phyloP scores from a whole-genome alignment of 1,140 invertebrate genomes.

The Drosophila equinoxialis region DNA sequence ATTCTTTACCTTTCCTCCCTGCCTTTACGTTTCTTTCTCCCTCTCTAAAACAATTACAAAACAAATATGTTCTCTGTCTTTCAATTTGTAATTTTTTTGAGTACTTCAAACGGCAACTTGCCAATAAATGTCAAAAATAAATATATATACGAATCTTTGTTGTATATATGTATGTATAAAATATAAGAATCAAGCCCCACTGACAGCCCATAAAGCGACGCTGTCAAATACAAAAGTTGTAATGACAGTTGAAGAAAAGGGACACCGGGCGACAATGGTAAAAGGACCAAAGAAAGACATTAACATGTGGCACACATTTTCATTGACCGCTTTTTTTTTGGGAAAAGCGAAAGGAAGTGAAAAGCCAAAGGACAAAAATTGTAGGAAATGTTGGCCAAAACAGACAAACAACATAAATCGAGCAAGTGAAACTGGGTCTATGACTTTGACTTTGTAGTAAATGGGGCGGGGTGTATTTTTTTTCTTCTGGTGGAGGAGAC shows the following conservation, averaged over 20 bases:
- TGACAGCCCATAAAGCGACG: conserved; percentile 38
- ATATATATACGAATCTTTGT: neutral
- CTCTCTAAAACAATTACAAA: conserved; percentile 4
- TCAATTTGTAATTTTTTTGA: conserved; percentile 14
- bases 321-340: conserved; percentile 30
- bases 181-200: conserved; percentile 33
- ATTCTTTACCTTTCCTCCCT: neutral
- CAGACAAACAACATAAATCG: conserved; percentile 30
- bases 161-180: too few relatives aligned
- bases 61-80: conserved; percentile 11
- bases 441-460: conserved; percentile 22
- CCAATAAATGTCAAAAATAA: conserved; percentile 62
- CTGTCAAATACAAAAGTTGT: conserved; percentile 55
- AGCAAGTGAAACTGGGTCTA: conserved; percentile 23
- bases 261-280: conserved; percentile 11
- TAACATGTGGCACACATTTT: conserved; percentile 60
- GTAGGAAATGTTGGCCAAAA: conserved; percentile 38
- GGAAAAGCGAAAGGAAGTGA: conserved; percentile 36
- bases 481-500: too few relatives aligned
- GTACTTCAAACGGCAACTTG: conserved; percentile 56
- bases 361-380: conserved; percentile 38
- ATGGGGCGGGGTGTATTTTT: neutral
- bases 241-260: conserved; percentile 30
- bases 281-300: conserved; percentile 47
- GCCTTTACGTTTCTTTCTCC: neutral